Conservation (phyloP, 2,888 invertebrate genomes). For the Phymatocera aterrima region DNA sequence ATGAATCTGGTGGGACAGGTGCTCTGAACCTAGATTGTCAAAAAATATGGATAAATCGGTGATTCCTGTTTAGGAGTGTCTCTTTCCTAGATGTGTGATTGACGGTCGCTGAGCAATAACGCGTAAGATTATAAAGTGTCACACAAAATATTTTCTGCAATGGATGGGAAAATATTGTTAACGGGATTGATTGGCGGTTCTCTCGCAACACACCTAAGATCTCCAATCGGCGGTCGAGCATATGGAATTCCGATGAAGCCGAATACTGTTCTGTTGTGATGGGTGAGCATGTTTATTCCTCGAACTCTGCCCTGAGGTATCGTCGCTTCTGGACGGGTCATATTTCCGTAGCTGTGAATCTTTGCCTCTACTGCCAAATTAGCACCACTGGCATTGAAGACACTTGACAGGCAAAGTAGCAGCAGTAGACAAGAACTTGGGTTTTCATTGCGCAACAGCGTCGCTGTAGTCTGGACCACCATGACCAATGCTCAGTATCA, state of each 20-base stretch:
- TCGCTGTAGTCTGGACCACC: background rate
- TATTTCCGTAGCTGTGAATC: background rate
- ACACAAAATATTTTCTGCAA: no score
- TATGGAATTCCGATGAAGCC: background rate
- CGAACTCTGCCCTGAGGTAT: background rate
- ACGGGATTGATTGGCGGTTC: no score
- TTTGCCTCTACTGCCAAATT: background rate
- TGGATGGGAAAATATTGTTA: no score
- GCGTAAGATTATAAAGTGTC: no score
- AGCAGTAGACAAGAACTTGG: background rate
- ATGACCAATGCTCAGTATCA: background rate
- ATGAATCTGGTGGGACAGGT: background rate
- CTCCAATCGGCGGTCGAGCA: background rate
- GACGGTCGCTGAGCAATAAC: no score
- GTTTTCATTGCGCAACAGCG: background rate
- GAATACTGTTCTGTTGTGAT: background rate
- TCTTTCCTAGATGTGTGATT: no score
- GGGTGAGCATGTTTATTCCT: background rate
- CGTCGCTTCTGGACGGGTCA: background rate
- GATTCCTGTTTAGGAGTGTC: no score
- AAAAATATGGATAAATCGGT: background rate
- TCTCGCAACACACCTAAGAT: background rate
- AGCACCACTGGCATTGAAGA: background rate
- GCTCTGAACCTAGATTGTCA: background rate
- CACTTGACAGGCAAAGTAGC: background rate